Conservation (phyloP, 2,797 vertebrate species). For the Echeneis naucrates region DNA sequence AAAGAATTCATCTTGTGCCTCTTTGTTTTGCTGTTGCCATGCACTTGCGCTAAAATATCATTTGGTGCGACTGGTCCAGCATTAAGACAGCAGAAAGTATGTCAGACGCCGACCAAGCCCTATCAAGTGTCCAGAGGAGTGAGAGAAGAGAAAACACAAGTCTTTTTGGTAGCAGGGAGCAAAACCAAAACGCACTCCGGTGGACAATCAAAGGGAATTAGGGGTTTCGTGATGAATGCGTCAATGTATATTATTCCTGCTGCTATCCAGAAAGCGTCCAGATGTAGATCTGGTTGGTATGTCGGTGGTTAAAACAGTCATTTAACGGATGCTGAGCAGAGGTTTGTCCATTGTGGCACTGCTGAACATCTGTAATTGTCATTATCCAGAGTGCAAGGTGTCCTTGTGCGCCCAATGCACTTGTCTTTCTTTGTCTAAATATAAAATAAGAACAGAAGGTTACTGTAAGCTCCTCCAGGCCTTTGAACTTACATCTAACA, state of each 20-base stretch:
- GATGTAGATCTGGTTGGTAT: conserved; percentile 64
- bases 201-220: conserved; percentile 79
- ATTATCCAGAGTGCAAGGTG: conserved; percentile 75
- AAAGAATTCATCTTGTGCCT: conserved; percentile 85
- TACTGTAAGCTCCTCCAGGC: conserved; percentile 43
- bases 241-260: conserved; percentile 77
- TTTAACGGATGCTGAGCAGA: conserved; percentile 51
- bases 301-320: conserved; percentile 56
- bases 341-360: conserved; percentile 48
- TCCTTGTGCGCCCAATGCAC: conserved; percentile 59
- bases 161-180: conserved; percentile 79
- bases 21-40: conserved; percentile 88
- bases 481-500: conserved; percentile 74
- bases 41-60: conserved; percentile 88
- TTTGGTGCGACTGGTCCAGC: conserved; percentile 73
- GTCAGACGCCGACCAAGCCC: conserved; percentile 71
- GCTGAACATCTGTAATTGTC: conserved; percentile 63
- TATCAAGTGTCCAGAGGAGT: conserved; percentile 78
- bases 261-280: conserved; percentile 76
- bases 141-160: conserved; percentile 74
- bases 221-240: conserved; percentile 74
- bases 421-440: conserved; percentile 61
- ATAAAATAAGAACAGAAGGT: conserved; percentile 57
- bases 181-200: conserved; percentile 74
- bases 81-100: conserved; percentile 82